phyloP scores from a whole-genome alignment of 2,888 invertebrate genomes.

The Diachrysia chrysitis region DNA sequence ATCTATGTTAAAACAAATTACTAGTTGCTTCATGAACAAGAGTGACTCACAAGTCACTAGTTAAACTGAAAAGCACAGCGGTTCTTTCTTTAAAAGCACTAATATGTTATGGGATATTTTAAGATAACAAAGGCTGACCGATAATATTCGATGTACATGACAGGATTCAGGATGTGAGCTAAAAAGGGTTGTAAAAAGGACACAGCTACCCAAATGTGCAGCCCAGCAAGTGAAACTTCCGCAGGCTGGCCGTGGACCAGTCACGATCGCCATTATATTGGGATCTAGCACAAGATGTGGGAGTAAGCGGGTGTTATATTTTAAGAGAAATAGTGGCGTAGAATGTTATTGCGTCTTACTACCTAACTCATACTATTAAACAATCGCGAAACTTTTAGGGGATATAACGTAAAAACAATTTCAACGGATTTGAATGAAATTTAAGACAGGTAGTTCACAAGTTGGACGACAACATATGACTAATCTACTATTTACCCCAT shows the following conservation, averaged over 20 bases:
- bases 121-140: not conserved
- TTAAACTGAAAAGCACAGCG: no score
- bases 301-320: not conserved
- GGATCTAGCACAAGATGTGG: not conserved
- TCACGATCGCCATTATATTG: not conserved
- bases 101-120: no score
- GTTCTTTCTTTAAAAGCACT: no score
- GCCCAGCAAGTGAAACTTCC: not conserved
- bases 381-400: no score
- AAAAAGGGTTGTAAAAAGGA: not conserved
- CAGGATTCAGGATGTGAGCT: not conserved
- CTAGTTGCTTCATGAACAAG: no score
- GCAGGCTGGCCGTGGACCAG: not conserved
- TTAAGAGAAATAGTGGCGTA: not conserved
- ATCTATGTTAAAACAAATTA: no score
- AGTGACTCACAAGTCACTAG: no score
- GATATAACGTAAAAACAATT: no score
- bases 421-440: no score
- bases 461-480: no score
- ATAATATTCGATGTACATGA: not conserved
- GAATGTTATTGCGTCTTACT: not conserved
- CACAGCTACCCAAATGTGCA: not conserved
- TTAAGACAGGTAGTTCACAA: no score
- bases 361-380: not conserved
- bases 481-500: no score